A percentile compares a stretch with the other conserved stretches of the same genome.
phyloP scores from a whole-genome alignment of 2,797 vertebrate species.

The Oreortyx pictus region DNA sequence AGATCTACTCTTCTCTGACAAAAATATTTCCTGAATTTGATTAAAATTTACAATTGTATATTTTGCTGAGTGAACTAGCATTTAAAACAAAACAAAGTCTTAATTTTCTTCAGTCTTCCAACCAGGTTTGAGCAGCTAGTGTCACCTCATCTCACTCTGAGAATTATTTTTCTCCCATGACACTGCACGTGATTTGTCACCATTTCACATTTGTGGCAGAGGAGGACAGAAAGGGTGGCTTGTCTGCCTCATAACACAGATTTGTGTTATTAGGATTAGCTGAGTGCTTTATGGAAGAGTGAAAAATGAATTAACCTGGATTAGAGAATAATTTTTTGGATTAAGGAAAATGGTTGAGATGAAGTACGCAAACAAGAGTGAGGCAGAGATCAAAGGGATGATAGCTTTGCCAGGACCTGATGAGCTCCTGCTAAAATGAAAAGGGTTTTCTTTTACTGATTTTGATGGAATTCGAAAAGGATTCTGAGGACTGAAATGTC shows the following conservation, averaged over 20 bases:
- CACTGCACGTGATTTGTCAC: background rate
- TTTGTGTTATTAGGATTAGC: background rate
- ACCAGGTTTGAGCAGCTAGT: background rate
- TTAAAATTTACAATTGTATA: background rate
- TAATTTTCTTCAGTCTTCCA: background rate
- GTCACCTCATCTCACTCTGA: background rate
- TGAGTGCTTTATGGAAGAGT: background rate
- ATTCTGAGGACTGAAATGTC: background rate
- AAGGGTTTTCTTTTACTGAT: background rate
- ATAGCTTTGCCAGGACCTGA: background rate
- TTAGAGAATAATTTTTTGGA: background rate
- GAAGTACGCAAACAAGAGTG: background rate
- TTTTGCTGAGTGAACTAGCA: background rate
- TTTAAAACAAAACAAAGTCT: background rate
- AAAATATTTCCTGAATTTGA: background rate
- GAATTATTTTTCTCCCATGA: background rate
- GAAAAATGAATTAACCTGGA: background rate
- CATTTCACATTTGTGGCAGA: background rate
- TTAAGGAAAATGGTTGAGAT: background rate
- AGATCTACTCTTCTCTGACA: background rate
- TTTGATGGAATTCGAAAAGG: background rate
- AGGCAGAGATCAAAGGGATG: background rate
- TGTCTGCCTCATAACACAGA: background rate
- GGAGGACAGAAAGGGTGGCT: background rate
- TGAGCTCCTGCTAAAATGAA: background rate